Conservation (phyloP, 2,113 vertebrate species). For the Gobiocypris rarus region DNA sequence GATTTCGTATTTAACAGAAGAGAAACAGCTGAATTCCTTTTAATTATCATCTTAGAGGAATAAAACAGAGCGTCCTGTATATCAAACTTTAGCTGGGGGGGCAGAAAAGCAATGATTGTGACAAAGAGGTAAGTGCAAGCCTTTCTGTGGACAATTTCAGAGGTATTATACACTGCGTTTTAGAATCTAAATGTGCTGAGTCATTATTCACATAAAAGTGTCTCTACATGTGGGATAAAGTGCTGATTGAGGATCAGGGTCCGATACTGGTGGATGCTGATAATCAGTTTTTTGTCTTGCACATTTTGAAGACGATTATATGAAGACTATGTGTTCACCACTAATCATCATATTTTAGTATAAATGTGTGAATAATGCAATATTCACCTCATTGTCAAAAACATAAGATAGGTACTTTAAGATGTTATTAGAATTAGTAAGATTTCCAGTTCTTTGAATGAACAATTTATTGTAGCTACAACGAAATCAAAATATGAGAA, state of each 20-base stretch:
- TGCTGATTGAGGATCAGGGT: conserved; percentile 27
- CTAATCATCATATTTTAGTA: neutral
- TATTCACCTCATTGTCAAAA: neutral
- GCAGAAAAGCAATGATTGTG: neutral
- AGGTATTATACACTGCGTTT: neutral
- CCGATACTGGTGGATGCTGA: neutral
- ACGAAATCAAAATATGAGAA: neutral
- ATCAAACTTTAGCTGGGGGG: neutral
- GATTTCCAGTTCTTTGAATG: neutral
- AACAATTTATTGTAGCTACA: neutral
- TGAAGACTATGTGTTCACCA: neutral
- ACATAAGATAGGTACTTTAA: neutral
- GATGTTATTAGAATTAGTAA: neutral
- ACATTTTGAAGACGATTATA: neutral
- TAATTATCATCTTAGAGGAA: neutral
- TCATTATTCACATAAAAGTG: conserved; percentile 14
- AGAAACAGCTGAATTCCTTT: neutral
- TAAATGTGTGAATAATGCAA: neutral
- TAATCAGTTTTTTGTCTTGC: neutral
- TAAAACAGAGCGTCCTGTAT: neutral
- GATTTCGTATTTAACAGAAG: neutral
- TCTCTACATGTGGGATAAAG: neutral
- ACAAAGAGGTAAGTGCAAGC: neutral
- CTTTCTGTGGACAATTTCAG: neutral
- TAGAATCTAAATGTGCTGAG: neutral